A percentile compares a stretch with the other conserved stretches of the same genome.
Evolutionary conservation across 2,113 vertebrate species (phyloP).

Genomic region (Xiphophorus maculatus): DNA sequence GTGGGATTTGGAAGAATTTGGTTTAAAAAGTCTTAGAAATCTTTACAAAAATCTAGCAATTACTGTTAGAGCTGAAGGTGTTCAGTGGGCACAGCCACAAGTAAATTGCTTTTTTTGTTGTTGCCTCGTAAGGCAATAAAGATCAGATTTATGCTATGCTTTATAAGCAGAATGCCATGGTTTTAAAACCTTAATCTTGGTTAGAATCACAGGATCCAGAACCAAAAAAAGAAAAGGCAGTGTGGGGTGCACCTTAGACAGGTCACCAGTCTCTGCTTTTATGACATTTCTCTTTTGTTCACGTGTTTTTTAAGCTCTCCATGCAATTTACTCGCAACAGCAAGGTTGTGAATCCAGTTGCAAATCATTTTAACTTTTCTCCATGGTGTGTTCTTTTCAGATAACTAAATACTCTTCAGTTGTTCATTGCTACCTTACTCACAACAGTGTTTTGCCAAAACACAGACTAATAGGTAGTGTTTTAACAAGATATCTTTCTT

Average conservation of each 20-base stretch:
- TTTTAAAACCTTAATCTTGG: neutral
- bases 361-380: neutral
- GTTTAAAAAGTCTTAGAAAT: no score
- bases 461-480: neutral
- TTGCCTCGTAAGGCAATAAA: neutral
- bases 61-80: neutral
- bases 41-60: neutral
- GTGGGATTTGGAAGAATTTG: neutral
- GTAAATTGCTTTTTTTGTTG: neutral
- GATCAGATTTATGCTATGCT: neutral
- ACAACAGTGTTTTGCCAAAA: neutral
- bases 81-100: neutral
- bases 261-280: neutral
- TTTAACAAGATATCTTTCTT: no score
- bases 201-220: neutral
- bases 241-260: no score
- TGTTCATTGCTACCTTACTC: neutral
- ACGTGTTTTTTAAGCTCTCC: neutral
- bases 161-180: neutral
- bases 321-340: neutral
- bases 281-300: neutral
- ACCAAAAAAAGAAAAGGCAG: no score
- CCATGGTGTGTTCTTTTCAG: neutral
- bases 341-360: neutral
- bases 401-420: no score